Evolutionary conservation across 2,113 vertebrate genomes (phyloP), one percentile per base, ranked within the genome.

Genomic region (Tetraodon nigroviridis): DNA sequence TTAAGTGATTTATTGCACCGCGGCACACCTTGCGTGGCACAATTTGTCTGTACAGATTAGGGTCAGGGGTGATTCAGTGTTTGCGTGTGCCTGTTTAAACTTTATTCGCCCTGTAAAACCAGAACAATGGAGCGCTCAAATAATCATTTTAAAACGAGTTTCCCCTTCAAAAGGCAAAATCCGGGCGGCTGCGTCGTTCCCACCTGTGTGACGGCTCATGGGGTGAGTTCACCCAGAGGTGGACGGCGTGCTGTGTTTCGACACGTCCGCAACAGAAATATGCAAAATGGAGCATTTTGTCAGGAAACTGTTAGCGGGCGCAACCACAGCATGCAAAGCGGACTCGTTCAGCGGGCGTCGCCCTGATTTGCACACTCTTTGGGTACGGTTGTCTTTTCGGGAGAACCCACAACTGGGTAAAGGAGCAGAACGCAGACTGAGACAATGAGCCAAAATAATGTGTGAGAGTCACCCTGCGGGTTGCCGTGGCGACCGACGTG

Each of bases 11-110:
- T 86, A 84, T 82, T 60, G 73, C 68, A 15, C 7, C n/a, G 42
- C 5, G 73, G 79, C 85, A 82, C 85, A 62, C 85, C 85, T 81
- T 70, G n/a, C 42, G 46, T 14, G 81, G 71, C 73, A 80, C 59
- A 80, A 73, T 76, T 75, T 74, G 66, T 77, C 63, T 70, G 61
- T 75, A 77, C 45, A 65, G 66, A 83, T 81, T 64, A 51, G 64
- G 82, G 80, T 69, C 76, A 82, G 27, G 37, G 67, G 55, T 67
- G 51, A 64, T 65, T 51, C 20, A 24, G 22, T 50, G 19, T 50
- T 18, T 50, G 48, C 19, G 21, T 15, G 50, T 58, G 48, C 59
- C 67, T 71, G 51, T 49, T 58, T 53, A 11, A 62, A 32, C 50
- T 61, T 61, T 45, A 41, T 56, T 50, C 11, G 55, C 10, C 46